phyloP scores from a whole-genome alignment of 1,140 invertebrate genomes.

The Asbolus verrucosus region DNA sequence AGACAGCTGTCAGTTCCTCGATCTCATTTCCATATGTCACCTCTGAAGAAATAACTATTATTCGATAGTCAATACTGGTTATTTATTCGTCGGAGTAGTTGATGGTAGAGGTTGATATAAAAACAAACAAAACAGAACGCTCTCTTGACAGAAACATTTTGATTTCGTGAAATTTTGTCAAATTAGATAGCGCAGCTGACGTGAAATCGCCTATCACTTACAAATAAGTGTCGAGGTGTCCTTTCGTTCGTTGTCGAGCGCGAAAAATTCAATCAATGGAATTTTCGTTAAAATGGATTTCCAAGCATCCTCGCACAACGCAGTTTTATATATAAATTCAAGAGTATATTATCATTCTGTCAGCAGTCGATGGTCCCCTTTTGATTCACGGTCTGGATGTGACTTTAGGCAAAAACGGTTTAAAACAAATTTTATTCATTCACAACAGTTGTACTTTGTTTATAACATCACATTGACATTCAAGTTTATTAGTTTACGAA shows the following conservation, averaged over 20 bases:
- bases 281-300: constrained; percentile 33
- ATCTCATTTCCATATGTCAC: no score
- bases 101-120: no score
- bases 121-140: constrained; percentile 6
- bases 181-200: constrained; percentile 37
- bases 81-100: constrained; percentile 1
- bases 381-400: constrained; percentile 12
- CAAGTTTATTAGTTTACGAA: no score
- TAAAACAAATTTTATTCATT: background rate
- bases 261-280: constrained; percentile 35
- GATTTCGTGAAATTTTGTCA: constrained; percentile 24
- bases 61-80: no score
- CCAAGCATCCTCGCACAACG: constrained; percentile 16
- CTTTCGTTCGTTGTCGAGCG: constrained; percentile 21
- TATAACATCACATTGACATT: no score
- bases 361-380: background rate
- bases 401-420: constrained; percentile 2
- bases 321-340: constrained; percentile 33
- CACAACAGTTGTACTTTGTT: no score
- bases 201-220: constrained; percentile 34
- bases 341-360: constrained; percentile 23
- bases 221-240: constrained; percentile 35
- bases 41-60: no score
- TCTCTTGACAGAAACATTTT: constrained; percentile 8
- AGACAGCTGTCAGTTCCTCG: constrained; percentile 3